These are phyloP conservation scores for Aphrophora alni DNA, from an alignment of 2,888 invertebrate genomes.

Conservation along the genomic window DNA sequence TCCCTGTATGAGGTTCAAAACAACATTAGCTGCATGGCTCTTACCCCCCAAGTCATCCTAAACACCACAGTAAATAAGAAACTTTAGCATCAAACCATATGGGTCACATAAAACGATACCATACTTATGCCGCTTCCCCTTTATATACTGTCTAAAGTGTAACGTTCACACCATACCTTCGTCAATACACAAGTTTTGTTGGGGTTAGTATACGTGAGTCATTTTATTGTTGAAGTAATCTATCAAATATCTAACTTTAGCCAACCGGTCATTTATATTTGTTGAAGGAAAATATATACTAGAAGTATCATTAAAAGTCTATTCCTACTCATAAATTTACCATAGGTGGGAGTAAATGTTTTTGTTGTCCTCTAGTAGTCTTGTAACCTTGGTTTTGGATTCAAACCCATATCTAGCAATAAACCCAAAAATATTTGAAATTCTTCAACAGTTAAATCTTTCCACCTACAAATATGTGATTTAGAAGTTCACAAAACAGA, in stretches of 20 bases:
- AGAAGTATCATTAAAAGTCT: background rate
- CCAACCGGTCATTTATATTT: background rate
- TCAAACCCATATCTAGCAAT: conserved; percentile 3
- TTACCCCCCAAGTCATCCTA: conserved; percentile 12
- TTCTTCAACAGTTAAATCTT: background rate
- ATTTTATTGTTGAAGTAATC: conserved; percentile 23
- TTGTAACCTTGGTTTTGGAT: background rate
- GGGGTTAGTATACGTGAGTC: background rate
- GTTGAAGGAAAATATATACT: background rate
- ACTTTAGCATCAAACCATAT: conserved; percentile 6
- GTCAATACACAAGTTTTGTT: too few species aligned
- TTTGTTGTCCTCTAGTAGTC: conserved; percentile 8
- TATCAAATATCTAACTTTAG: too few species aligned
- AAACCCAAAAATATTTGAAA: background rate
- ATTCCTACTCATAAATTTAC: background rate
- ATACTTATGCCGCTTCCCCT: conserved; percentile 15
- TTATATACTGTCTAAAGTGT: conserved; percentile 15
- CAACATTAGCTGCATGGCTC: conserved; percentile 4
- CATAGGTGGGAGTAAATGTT: background rate
- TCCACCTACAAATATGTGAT: conserved; percentile 14
- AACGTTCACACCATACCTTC: background rate
- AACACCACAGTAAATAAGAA: conserved; percentile 13
- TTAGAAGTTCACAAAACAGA: too few species aligned
- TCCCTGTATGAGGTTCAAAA: background rate
- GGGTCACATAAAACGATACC: conserved; percentile 17